phyloP scores from a whole-genome alignment of 1,140 invertebrate genomes.

The Adelges cooleyi region DNA sequence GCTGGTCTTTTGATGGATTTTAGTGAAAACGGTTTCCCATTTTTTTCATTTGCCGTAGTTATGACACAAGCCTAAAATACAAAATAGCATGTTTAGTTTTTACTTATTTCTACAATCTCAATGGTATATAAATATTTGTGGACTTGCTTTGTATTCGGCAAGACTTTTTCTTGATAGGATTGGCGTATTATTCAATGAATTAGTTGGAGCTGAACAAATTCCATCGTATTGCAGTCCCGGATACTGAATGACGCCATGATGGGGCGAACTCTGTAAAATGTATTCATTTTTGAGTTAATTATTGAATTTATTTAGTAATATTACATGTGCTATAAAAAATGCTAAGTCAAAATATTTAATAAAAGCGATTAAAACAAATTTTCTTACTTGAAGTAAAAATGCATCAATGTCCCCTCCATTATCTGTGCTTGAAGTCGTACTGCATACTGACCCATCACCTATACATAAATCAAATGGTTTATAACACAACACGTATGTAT shows the following conservation, averaged over 20 bases:
- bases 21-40: constrained; percentile 12
- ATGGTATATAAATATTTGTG: background rate
- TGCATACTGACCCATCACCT: constrained; percentile 22
- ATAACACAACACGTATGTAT: no score
- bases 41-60: constrained; percentile 17
- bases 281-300: background rate
- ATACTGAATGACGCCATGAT: constrained; percentile 14
- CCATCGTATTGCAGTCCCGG: constrained; percentile 9
- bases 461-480: background rate
- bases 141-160: constrained; percentile 13
- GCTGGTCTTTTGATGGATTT: constrained; percentile 22
- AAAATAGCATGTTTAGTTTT: no score
- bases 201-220: background rate
- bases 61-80: constrained; percentile 17
- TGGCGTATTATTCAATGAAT: constrained; percentile 23
- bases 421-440: constrained; percentile 20
- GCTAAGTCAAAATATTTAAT: no score
- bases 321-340: no score
- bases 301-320: no score
- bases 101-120: no score
- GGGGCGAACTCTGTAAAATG: constrained; percentile 10
- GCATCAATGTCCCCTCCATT: constrained; percentile 20
- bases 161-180: constrained; percentile 13
- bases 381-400: constrained; percentile 19
- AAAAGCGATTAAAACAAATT: background rate